Conservation (phyloP, 2,888 invertebrate species). For the Drosophila recens region DNA sequence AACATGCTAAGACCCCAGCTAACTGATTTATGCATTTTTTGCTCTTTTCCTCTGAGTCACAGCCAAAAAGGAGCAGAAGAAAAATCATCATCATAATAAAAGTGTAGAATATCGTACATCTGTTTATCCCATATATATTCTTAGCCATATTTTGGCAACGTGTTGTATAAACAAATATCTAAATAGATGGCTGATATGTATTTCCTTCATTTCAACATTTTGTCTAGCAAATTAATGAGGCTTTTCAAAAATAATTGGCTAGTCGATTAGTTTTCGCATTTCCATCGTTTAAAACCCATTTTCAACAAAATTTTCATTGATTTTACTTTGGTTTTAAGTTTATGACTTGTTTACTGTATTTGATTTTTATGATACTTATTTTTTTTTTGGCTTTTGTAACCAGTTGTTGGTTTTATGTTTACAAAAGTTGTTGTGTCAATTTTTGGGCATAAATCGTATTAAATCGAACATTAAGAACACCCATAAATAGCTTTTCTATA, state of each 20-base stretch:
- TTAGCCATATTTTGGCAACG: constrained; percentile 62
- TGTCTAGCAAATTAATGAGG: constrained; percentile 60
- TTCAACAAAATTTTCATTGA: constrained; percentile 12
- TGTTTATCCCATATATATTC: constrained; percentile 64
- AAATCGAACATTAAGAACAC: constrained; percentile 19
- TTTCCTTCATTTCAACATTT: constrained; percentile 53
- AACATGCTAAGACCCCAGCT: constrained; percentile 56
- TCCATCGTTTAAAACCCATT: constrained; percentile 5
- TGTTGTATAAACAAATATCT: constrained; percentile 60
- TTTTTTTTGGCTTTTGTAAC: constrained; percentile 5
- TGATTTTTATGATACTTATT: constrained; percentile 7
- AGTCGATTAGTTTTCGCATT: constrained; percentile 41
- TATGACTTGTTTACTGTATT: constrained; percentile 27
- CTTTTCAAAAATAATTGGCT: constrained; percentile 64
- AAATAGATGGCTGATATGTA: constrained; percentile 29
- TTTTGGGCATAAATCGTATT: constrained; percentile 44
- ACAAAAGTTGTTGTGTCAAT: constrained; percentile 31
- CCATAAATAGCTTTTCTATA: constrained; percentile 57
- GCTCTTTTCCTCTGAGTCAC: constrained; percentile 38
- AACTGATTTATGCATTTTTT: constrained; percentile 63
- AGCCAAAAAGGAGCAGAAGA: constrained; percentile 6
- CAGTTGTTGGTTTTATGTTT: constrained; percentile 11
- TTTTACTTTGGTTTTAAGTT: constrained; percentile 26
- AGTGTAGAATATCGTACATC: constrained; percentile 20
- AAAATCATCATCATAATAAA: constrained; percentile 64